phyloP scores from a whole-genome alignment of 2,888 invertebrate species.

The Patella pellucida region DNA sequence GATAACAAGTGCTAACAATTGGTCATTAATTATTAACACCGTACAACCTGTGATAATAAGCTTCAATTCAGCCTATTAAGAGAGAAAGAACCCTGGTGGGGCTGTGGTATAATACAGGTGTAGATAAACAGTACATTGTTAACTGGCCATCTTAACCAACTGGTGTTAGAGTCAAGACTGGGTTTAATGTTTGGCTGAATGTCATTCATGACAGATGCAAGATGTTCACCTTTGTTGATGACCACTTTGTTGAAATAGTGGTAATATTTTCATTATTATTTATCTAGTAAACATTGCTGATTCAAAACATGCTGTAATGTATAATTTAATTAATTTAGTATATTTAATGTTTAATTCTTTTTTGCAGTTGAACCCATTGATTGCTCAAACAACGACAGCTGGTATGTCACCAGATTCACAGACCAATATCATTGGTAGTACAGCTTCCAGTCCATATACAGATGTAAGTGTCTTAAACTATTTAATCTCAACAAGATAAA shows the following conservation, averaged over 20 bases:
- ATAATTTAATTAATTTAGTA: background rate
- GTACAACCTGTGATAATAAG: too few relatives aligned
- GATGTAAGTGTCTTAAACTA: slow-evolving; percentile 48
- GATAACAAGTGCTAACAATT: too few relatives aligned
- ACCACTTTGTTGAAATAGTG: slow-evolving; percentile 1
- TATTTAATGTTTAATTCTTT: slow-evolving; percentile 18
- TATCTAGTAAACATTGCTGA: background rate
- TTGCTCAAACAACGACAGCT: slow-evolving; percentile 52
- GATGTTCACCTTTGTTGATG: background rate
- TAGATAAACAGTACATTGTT: too few relatives aligned
- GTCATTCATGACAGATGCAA: background rate
- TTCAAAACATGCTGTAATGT: background rate
- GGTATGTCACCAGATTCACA: slow-evolving; percentile 66
- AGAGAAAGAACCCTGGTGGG: too few relatives aligned
- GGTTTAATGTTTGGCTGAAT: too few relatives aligned
- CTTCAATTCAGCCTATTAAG: too few relatives aligned
- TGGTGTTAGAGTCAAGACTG: too few relatives aligned
- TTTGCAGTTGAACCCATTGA: slow-evolving; percentile 66
- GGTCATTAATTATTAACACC: too few relatives aligned
- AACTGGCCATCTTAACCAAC: too few relatives aligned
- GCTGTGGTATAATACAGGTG: too few relatives aligned
- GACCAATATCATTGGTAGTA: slow-evolving; percentile 60
- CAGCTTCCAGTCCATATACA: slow-evolving; percentile 59
- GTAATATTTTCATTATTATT: background rate
- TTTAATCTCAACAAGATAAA: background rate